Conservation (phyloP, 2,113 vertebrate genomes). For the Thymallus thymallus region DNA sequence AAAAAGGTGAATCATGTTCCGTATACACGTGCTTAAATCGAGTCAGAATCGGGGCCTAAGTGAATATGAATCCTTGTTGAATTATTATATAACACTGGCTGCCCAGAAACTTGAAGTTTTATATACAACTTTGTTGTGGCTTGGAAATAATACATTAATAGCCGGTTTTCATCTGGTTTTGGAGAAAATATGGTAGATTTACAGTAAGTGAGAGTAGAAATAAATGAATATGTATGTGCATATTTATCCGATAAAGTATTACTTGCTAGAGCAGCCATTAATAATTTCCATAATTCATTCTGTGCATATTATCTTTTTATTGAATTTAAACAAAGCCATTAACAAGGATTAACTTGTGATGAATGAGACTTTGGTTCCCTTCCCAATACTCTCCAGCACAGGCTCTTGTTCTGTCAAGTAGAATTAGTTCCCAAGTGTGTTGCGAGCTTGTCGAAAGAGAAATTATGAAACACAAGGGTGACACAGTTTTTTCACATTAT, state of each 20-base stretch:
- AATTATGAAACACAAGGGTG: constrained; percentile 66
- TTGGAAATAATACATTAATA: no score
- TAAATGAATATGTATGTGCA: constrained; percentile 63
- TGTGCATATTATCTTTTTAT: constrained; percentile 65
- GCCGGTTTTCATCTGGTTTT: no score
- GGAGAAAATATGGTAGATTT: constrained; percentile 26
- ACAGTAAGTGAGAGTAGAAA: background rate
- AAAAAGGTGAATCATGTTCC: no score
- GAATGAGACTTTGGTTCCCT: constrained; percentile 71
- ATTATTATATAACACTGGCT: background rate
- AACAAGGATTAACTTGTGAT: constrained; percentile 72
- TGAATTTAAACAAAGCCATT: constrained; percentile 77
- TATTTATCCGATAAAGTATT: constrained; percentile 69
- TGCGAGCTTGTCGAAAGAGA: constrained; percentile 63
- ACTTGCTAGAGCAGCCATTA: constrained; percentile 70
- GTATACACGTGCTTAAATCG: no score
- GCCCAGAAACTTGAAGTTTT: no score
- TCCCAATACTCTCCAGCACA: constrained; percentile 66
- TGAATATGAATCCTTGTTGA: background rate
- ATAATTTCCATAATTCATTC: constrained; percentile 71
- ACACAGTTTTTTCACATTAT: no score
- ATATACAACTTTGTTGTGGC: no score
- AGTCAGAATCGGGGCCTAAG: no score
- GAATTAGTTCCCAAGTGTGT: constrained; percentile 56
- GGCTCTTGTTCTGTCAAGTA: constrained; percentile 65